Base-by-base conservation (phyloP, 2,888 invertebrate genomes). In the Aspidiotus destructor region DNA sequence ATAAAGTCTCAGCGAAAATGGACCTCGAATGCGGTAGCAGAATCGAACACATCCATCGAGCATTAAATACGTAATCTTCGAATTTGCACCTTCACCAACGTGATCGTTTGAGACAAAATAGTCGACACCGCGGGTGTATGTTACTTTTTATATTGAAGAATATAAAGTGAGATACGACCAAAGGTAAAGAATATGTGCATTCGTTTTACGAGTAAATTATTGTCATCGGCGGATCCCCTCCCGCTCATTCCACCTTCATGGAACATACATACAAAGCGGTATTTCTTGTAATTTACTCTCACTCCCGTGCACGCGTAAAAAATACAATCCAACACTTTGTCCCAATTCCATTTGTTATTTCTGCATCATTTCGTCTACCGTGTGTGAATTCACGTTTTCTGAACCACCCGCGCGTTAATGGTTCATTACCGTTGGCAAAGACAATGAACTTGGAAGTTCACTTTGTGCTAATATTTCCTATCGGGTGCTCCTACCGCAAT, bases 241-340 rank as follows among this genome's bases (percentile, higher is more conserved):
- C 28, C 40, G 11, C 9, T 11, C 40, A 28, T 28, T 28, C 15
- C 61, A 44, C 10, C 42, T 28, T 41, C 6, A 61, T 61, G 16
- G 41, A 61, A 42, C 61, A 28, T 28, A 28, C 28, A 28, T 28
- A 28, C 5, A 61, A 61, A 41, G 61, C 42, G 61, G 62, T 52
- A 62, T 62, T 28, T 48, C 62, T 48, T 28, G 28, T 44, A 16
- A 48, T 62, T 62, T 62, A 62, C 62, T 62, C 62, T 62, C 62
- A 62, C 62, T 62, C 62, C 48, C 13, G 13, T n/a, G 41, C 15
- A 16, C 15, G 55, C 10, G 55, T n/a, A 15, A 28, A 58, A 28
- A 58, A 58, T 44, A 62, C 13, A 62, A 48, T 62, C 62, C 48
- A n/a, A 48, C 52, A 28, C 28, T 28, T 28, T 52, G 52, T 62